Evolutionary conservation across 2,888 invertebrate species (phyloP), one percentile per base, ranked within the genome.

Genomic region (Cataglyphis altisquamis): DNA sequence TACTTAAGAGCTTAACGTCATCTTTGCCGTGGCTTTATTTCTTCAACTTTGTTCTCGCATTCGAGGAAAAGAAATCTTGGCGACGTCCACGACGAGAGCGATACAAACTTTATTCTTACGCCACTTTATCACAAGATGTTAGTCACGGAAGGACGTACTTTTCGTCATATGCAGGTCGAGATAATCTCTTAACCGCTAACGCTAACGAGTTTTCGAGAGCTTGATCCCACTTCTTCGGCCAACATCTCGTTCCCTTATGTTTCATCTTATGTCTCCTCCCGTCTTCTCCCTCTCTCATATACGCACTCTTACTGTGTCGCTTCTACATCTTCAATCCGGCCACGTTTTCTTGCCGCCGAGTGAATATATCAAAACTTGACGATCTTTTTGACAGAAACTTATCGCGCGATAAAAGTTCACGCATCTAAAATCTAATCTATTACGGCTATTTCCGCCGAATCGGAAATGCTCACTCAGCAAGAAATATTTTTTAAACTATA

Each of bases 31-130:
- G 70, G 70, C 39, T 41, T 45, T 86, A 78, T 86, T 70, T 73
- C 86, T 62, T 86, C 78, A 74, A 84, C 78, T 86, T 87, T 87
- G 41, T 83, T 84, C 82, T 88, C 81, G 84, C 82, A 90, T 87
- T 85, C 68, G 84, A 86, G 84, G 48, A 36, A 52, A 64, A 90
- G 88, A 92, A 91, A 90, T 91, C 91, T 87, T 84, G 74, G 70
- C 85, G 87, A 87, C 86, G 89, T 90, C 88, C 89, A 87, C 87
- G 87, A 90, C 90, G 84, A 90, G 86, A 55, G 82, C 89, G 91
- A 90, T 89, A 92, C 91, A 94, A 94, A 94, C 94, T 94, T 95
- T 94, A 94, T 94, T 94, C 94, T 95, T 94, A 94, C 94, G 93
- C 94, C 91, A 94, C 94, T 94, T 93, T 94, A 90, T 90, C 91